Conservation (phyloP, 2,797 vertebrate genomes). For the Erpetoichthys calabaricus region DNA sequence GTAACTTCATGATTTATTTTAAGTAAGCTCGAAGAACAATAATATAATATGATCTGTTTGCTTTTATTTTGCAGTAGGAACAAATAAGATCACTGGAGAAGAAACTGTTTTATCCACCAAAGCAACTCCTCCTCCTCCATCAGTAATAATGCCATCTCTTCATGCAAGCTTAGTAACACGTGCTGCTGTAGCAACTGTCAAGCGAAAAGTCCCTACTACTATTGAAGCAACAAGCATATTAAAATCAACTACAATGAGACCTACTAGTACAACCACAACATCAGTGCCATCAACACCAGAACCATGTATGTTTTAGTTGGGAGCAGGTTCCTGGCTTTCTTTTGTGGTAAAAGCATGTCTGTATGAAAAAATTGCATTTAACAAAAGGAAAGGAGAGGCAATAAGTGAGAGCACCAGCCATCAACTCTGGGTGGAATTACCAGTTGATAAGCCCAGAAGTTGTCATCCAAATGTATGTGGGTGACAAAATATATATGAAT, state of each 20-base stretch:
- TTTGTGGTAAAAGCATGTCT: no score
- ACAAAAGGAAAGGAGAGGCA: no score
- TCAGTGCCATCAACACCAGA: constrained; percentile 17
- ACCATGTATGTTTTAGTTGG: constrained; percentile 18
- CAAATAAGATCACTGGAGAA: constrained; percentile 17
- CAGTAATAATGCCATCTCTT: constrained; percentile 15
- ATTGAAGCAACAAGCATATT: constrained; percentile 15
- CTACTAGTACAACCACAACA: constrained; percentile 5
- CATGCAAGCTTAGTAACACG: constrained; percentile 6
- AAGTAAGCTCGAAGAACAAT: no score
- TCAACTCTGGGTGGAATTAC: no score
- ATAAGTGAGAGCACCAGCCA: no score
- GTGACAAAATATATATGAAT: no score
- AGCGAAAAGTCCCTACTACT: constrained; percentile 15
- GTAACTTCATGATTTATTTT: no score
- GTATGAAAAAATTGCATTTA: no score
- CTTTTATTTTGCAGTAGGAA: constrained; percentile 35
- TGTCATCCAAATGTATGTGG: no score
- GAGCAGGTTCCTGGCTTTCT: no score
- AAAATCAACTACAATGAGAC: constrained; percentile 15
- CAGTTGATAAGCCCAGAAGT: no score
- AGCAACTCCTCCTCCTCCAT: constrained; percentile 15
- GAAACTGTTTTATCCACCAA: constrained; percentile 23
- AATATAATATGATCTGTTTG: constrained; percentile 7
- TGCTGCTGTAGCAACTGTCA: constrained; percentile 21